Evolutionary conservation across 2,113 vertebrate genomes (phyloP).

Genomic region (Daboia siamensis): DNA sequence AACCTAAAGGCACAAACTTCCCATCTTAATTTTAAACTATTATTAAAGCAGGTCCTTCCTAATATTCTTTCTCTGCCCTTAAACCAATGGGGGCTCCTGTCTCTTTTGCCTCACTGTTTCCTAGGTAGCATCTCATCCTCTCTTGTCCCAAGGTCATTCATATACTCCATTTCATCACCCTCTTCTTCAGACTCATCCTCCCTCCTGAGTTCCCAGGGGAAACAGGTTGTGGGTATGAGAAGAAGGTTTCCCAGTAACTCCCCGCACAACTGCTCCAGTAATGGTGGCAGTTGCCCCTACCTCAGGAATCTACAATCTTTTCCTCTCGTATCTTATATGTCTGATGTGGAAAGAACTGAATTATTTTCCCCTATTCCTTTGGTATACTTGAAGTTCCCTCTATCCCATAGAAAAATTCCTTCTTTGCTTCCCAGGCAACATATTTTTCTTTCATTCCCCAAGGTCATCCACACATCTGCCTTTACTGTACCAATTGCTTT

Average conservation of each 20-base stretch:
- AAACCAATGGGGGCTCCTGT: neutral
- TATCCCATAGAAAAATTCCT: no score
- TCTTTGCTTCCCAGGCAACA: no score
- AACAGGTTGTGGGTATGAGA: neutral
- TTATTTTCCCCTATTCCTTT: no score
- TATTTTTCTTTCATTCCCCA: no score
- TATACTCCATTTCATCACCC: neutral
- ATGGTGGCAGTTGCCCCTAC: neutral
- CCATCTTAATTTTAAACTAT: neutral
- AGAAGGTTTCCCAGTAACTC: neutral
- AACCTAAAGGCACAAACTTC: neutral
- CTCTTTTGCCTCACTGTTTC: neutral
- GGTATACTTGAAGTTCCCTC: no score
- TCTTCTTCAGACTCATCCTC: neutral
- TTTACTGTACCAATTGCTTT: neutral
- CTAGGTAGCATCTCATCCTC: neutral
- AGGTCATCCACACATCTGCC: no score
- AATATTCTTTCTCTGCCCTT: neutral
- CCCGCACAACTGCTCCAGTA: neutral
- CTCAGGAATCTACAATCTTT: no score
- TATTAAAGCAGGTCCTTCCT: neutral
- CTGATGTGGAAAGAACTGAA: no score
- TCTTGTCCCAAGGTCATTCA: neutral
- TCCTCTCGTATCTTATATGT: no score
- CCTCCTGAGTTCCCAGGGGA: neutral